Evolutionary conservation across 2,113 vertebrate genomes (phyloP), one percentile per base, ranked within the genome.

Genomic region (Arenaria interpres): DNA sequence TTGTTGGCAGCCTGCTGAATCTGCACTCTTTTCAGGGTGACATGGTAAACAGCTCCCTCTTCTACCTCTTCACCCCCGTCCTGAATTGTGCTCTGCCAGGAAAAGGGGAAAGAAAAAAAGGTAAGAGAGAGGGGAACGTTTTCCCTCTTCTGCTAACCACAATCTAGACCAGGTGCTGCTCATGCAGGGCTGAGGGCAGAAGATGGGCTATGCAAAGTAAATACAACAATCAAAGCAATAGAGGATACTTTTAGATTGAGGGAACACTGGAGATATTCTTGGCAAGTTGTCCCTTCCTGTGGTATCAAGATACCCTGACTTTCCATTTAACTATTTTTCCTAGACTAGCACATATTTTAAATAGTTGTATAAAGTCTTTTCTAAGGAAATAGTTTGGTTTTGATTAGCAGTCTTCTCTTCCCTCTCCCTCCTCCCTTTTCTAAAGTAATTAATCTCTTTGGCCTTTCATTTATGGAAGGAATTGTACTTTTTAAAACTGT

Each of bases 1-100:
- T 99, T 99, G 98, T 99, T 99, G 97, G 99, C 99, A 24, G 99
- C 99, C 97, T 99, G 99, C 91, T 99, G 99, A 90, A 99, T 99
- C 98, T 99, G 99, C 95, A 99, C 99, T 98, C 98, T 99, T 96
- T 99, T 99, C 83, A 99, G 99, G 82, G 98, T 99, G 97, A 99
- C 99, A 78, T 99, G 98, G 98, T 99, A 99, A 96, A 99, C 97
- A 88, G 99, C 99, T 92, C 99, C 99, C 93, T 99, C 99, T 98
- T 99, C 99, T 30, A 99, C 98, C 98, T 99, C 99, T 98, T 99
- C 99, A 95, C 99, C 99, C 98, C 99, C 98, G 90, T 99, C 99
- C 98, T 99, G 99, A 98, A 99, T 98, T 9, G 99, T 99, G 98
- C 98, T 99, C 99, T 99, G 98, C 69, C 97, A 85, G 48, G 93